phyloP scores from a whole-genome alignment of 2,797 vertebrate genomes.

The Meriones psammophilus region DNA sequence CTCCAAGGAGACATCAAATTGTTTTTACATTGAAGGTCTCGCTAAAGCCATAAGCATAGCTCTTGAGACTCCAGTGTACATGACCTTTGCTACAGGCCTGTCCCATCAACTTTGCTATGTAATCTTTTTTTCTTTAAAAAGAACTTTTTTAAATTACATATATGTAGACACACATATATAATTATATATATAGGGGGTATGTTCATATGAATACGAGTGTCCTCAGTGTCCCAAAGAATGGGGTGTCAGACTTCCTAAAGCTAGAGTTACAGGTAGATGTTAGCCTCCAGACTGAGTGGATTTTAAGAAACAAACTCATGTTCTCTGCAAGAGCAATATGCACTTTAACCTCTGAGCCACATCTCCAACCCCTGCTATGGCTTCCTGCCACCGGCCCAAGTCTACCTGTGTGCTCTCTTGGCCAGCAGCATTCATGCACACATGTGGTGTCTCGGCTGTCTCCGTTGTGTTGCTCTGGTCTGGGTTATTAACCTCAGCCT shows the following conservation, averaged over 20 bases:
- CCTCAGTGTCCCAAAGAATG: not conserved
- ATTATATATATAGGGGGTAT: no score
- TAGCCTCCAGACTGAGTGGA: no score
- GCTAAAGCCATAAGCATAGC: not conserved
- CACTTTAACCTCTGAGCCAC: not conserved
- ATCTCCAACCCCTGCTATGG: not conserved
- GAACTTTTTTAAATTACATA: not conserved
- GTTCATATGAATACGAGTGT: not conserved
- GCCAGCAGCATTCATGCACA: not conserved
- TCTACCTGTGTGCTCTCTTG: not conserved
- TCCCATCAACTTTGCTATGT: not conserved
- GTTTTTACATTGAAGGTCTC: not conserved
- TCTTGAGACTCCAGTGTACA: no score
- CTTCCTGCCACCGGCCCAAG: rapidly evolving
- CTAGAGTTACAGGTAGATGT: not conserved
- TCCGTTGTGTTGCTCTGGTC: not conserved
- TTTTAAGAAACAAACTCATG: not conserved
- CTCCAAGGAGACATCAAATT: not conserved
- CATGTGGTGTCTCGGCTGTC: not conserved
- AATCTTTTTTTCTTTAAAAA: no score
- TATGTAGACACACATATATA: no score
- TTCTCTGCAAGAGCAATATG: not conserved
- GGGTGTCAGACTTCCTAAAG: not conserved
- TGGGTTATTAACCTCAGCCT: constrained; percentile 44
- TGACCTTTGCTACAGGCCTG: not conserved